phyloP scores from a whole-genome alignment of 2,888 invertebrate genomes.

The Conistra vaccinii region DNA sequence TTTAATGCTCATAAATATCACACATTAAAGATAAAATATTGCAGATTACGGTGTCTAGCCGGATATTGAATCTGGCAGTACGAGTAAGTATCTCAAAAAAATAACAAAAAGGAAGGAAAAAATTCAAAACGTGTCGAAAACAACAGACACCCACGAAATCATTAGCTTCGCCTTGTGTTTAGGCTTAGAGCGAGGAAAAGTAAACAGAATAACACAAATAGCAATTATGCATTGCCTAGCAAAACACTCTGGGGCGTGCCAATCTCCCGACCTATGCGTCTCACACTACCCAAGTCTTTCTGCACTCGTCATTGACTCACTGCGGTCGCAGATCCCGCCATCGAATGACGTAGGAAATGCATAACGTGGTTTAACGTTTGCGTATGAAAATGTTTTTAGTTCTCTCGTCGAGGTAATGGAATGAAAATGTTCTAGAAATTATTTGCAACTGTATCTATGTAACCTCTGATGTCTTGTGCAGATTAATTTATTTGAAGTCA shows the following conservation, averaged over 20 bases:
- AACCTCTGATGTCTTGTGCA: slow-evolving; percentile 17
- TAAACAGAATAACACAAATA: slow-evolving; percentile 43
- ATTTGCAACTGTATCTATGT: neutral
- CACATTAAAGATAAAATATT: neutral
- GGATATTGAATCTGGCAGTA: slow-evolving; percentile 48
- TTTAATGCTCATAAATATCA: neutral
- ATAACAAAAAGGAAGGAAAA: slow-evolving; percentile 14
- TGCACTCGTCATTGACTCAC: slow-evolving; percentile 44
- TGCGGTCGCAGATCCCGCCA: slow-evolving; percentile 43
- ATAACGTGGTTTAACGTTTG: slow-evolving; percentile 33
- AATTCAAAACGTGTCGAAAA: slow-evolving; percentile 26
- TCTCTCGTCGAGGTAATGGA: neutral
- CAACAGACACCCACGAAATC: slow-evolving; percentile 33
- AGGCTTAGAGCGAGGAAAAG: slow-evolving; percentile 56
- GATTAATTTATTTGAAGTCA: neutral
- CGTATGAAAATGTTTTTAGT: neutral
- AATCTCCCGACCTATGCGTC: slow-evolving; percentile 80
- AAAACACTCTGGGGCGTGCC: slow-evolving; percentile 78
- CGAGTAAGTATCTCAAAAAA: slow-evolving; percentile 14
- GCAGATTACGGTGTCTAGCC: neutral
- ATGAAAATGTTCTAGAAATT: slow-evolving; percentile 17
- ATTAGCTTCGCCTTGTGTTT: slow-evolving; percentile 32
- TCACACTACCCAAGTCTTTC: slow-evolving; percentile 67
- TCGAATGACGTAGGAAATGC: slow-evolving; percentile 35
- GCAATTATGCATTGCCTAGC: slow-evolving; percentile 60